Conservation (phyloP, 2,113 vertebrate species). For the Muntiacus reevesi region DNA sequence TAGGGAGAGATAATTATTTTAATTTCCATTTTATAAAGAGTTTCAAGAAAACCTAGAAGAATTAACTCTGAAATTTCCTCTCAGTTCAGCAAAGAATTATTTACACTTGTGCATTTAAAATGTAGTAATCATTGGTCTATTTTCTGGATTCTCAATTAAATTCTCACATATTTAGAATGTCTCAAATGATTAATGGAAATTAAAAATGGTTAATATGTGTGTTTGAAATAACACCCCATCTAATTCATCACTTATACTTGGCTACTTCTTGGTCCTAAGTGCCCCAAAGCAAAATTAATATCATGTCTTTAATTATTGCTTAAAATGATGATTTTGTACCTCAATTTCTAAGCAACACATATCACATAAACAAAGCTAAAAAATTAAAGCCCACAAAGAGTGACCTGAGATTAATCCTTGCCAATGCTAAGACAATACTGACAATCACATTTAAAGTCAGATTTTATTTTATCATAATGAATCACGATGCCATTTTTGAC, state of each 20-base stretch:
- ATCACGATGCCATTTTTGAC: background rate
- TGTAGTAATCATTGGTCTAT: background rate
- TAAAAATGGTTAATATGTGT: slow-evolving; percentile 50
- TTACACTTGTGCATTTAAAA: slow-evolving; percentile 13
- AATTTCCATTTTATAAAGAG: background rate
- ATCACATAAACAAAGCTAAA: slow-evolving; percentile 32
- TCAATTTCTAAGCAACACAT: background rate
- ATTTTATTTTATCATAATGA: background rate
- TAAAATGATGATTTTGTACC: background rate
- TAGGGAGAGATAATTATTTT: background rate
- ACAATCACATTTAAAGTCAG: background rate
- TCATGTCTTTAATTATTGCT: slow-evolving; percentile 4
- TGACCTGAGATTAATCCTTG: background rate
- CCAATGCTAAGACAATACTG: background rate
- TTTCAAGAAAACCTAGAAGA: slow-evolving; percentile 15
- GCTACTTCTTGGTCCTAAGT: background rate
- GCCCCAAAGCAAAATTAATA: background rate
- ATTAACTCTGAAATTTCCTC: background rate
- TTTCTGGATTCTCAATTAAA: slow-evolving; percentile 55
- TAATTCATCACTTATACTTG: slow-evolving; percentile 56
- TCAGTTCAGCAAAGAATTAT: background rate
- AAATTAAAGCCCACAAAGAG: background rate
- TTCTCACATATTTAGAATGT: slow-evolving; percentile 7
- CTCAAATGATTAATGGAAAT: slow-evolving; percentile 56
- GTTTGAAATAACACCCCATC: slow-evolving; percentile 52